Percentiles rank a stretch among this genome's conserved stretches.
Evolutionary conservation across 2,888 invertebrate genomes (phyloP).

Genomic region (Troides aeacus): DNA sequence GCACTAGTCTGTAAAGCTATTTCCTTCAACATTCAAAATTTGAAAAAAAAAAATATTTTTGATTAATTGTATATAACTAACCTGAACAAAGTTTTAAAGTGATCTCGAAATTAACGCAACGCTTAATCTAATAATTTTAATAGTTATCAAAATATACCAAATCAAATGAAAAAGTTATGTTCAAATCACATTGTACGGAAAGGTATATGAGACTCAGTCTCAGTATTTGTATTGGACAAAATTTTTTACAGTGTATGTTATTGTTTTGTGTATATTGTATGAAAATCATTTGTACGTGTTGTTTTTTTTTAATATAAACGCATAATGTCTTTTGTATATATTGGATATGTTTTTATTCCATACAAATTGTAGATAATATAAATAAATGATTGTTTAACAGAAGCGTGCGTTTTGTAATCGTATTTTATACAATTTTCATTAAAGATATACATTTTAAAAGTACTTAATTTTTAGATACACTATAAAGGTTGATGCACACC

Average conservation of each 20-base stretch:
- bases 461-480: too few species aligned
- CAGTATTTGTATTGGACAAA: conserved; percentile 1
- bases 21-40: not conserved
- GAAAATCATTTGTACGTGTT: not conserved
- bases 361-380: conserved; percentile 2
- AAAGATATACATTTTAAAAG: too few species aligned
- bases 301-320: conserved; percentile 2
- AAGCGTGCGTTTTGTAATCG: not conserved
- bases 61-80: not conserved
- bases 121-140: not conserved
- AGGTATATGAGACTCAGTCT: not conserved
- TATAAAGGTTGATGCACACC: too few species aligned
- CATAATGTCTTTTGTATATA: conserved; percentile 21
- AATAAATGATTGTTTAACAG: not conserved
- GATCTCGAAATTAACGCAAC: not conserved
- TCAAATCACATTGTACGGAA: not conserved
- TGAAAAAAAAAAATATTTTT: not conserved
- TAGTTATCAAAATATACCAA: too few species aligned
- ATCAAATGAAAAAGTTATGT: not conserved
- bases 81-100: not conserved
- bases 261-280: conserved; percentile 17
- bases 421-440: too few species aligned
- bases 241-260: not conserved
- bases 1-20: too few species aligned
- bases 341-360: conserved; percentile 1